Base-by-base conservation (phyloP, 2,113 vertebrate genomes). In the Apaloderma vittatum region DNA sequence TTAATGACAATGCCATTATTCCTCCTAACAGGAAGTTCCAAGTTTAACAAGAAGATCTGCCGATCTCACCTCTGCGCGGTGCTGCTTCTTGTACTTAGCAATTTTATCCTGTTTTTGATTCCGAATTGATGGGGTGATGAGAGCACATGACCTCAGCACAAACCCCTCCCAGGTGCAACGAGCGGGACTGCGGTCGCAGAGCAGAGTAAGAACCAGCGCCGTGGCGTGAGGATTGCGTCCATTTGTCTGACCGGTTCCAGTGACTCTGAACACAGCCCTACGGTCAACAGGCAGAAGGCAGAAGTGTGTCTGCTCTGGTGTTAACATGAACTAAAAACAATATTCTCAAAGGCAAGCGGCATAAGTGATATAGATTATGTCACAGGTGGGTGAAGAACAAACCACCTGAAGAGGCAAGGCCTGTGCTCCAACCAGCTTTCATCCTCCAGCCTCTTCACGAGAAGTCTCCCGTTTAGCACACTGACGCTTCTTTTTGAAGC, bases 141-240 rank as follows among this genome's bases (percentile, higher is more conserved):
- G 22, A 84, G 45, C 34, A 14, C 12, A 63, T 46, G 87, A 67
- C 57, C 65, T 9, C 15, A 55, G 32, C 78, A 57, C 32, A 85
- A 52, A 86, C 4, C 8, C 62, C 40, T 59, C 78, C 52, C 48
- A 63, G 6, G 0, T 24, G 40, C 45, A 23, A 3, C 0, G 16
- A 55, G n/a, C 7, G 1, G n/a, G n/a, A n/a, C n/a, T n/a, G n/a
- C n/a, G n/a, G n/a, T n/a, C n/a, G 26, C 37, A 29, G 32, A 21
- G 1, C 12, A 21, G 14, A 36, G 22, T 9, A 29, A 18, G 40
- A 46, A 29, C 3, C 2, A 8, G 52, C 0, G 0, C 24, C 17
- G 21, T 7, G 77, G 16, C 16, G 2, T 6, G 43, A 65, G 72
- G 43, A 30, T 36, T 3, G 1, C 0, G 0, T 14, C 76, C 45